Base-by-base conservation (phyloP, 2,888 invertebrate genomes). In the Drosophila meridionalis region DNA sequence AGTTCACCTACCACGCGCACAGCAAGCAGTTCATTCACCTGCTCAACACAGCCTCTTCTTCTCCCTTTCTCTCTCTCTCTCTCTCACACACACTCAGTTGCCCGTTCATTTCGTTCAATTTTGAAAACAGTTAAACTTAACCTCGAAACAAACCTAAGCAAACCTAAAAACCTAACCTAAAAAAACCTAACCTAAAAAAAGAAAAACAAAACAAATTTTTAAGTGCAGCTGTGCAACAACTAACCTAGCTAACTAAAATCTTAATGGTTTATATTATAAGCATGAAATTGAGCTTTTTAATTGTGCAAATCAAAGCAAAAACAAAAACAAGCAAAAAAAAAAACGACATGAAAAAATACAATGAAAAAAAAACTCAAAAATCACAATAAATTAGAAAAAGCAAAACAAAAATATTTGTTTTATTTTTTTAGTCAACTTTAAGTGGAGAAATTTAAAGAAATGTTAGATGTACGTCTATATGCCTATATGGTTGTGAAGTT, bases 241-340 rank as follows among this genome's bases (percentile, higher is more conserved):
- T 76, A 71, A 83, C 73, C 76, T 76, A 89, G 76, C 78, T 62
- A 85, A 69, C 83, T 76, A 78, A 66, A 80, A 58, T 40, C 76
- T 69, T 81, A 87, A 82, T 76, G 73, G 82, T 87, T 89, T 84
- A 86, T 83, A 80, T 78, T 72, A 73, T 88, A 84, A 84, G 87
- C 89, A 76, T 69, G 42, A 63, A 84, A 73, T 87, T 84, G 89
- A 89, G 85, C 89, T 85, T 85, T 85, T 89, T 75, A 82, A 87
- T 84, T 89, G 84, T 84, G 85, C 89, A 84, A 68, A 73, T 77
- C 73, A 56, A 69, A 58, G 60, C 70, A 64, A 83, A 66, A 52
- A 69, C 9, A 8, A 38, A 38, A 55, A 36, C 52, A 53, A 50
- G 43, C 45, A 67, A 50, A 56, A 9, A 43, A 52, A 36, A 32